Base-by-base conservation (phyloP, 2,888 invertebrate genomes). In the Xanthorhoe spadicearia region DNA sequence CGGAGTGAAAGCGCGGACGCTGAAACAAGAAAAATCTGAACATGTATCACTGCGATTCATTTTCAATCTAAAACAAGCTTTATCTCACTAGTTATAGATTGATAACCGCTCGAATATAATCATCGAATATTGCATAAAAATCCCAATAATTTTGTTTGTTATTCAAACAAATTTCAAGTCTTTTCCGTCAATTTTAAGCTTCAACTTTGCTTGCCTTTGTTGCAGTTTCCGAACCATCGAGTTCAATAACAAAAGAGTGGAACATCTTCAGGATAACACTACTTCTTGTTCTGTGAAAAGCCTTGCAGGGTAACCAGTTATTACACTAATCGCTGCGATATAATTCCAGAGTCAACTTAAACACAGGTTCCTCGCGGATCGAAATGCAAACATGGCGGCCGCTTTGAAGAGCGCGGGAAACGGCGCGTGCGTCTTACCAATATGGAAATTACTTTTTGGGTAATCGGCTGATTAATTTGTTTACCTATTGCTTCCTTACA, bases 251-350 rank as follows among this genome's bases (percentile, higher is more conserved):
- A 7, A 43, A 13, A n/a, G 10, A 66, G 66, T 57, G 66, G 51
- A 51, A 55, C 50, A 43, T 59, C 17, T 35, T 1, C 80, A 78
- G 81, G 77, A 76, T 80, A 81, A 80, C 83, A 85, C 66, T 84
- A 84, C 79, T 79, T 82, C 13, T 9, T 32, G n/a, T 55, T 66
- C 66, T 66, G 66, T 66, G 85, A 87, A 87, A 87, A 84, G 84
- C 80, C 79, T 79, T 78, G 80, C 83, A 83, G 85, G 80, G 87
- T 89, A 91, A 91, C 92, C 92, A 91, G 93, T 93, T 92, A 93
- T 93, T 93, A 93, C 92, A 88, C 93, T 93, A 93, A 93, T 93
- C 92, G 92, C 87, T 84, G 86, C 89, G 90, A 93, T 93, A 93
- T 93, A 92, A 93, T 93, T 93, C 92, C 89, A 86, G 84, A 92